Conservation (phyloP, 2,797 vertebrate species). For the Lophius americanus region DNA sequence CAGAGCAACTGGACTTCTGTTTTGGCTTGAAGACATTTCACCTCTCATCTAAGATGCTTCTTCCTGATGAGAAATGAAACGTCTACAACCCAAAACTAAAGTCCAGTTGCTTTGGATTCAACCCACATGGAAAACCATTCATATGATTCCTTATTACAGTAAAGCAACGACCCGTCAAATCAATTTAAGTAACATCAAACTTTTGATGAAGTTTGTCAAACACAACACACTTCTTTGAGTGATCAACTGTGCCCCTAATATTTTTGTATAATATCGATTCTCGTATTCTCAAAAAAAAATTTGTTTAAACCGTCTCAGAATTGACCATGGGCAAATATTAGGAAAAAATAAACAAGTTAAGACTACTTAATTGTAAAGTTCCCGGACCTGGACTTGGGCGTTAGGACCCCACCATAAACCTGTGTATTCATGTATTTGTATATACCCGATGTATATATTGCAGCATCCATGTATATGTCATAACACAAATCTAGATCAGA, state of each 20-base stretch:
- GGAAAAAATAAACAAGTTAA: no score
- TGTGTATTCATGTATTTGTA: slow-evolving; percentile 79
- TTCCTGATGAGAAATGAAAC: no score
- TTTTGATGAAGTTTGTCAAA: no score
- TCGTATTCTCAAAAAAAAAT: neutral
- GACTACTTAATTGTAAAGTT: neutral
- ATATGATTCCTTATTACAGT: neutral
- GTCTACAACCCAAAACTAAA: no score
- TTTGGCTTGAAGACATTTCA: no score
- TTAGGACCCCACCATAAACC: slow-evolving; percentile 52
- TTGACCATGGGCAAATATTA: neutral
- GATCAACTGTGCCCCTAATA: no score
- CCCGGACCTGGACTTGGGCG: slow-evolving; percentile 29
- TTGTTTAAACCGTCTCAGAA: neutral
- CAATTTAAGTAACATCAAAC: no score
- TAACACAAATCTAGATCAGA: slow-evolving; percentile 23
- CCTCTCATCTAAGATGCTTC: no score
- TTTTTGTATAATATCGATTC: neutral
- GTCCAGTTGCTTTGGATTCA: no score
- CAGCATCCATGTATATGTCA: slow-evolving; percentile 30
- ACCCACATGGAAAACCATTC: no score
- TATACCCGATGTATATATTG: slow-evolving; percentile 77
- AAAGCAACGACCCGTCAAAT: slow-evolving; percentile 6
- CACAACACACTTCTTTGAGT: no score
- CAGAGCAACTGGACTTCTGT: no score